phyloP scores from a whole-genome alignment of 2,113 vertebrate species.

The Rhegmatorhina hoffmannsi region DNA sequence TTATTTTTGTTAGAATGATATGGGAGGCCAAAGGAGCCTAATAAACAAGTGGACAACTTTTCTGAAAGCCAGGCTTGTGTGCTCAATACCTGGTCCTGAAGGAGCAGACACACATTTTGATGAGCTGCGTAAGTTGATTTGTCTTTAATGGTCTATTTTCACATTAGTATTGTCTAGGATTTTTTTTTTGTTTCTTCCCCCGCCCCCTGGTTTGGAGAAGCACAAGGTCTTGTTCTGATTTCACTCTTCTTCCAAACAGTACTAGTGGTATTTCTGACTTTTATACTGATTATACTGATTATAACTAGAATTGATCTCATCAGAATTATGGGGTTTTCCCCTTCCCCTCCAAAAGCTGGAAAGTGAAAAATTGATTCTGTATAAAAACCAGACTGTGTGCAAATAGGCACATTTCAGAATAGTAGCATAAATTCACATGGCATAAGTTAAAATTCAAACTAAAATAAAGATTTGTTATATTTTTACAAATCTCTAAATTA shows the following conservation, averaged over 20 bases:
- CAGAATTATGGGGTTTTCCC: not conserved
- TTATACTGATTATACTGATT: too few relatives aligned
- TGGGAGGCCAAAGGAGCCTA: slow-evolving; percentile 93
- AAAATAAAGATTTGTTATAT: not conserved
- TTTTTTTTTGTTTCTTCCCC: not conserved
- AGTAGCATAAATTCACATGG: not conserved
- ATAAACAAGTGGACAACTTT: slow-evolving; percentile 99
- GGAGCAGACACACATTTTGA: slow-evolving; percentile 95
- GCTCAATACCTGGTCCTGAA: slow-evolving; percentile 91
- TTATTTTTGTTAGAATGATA: slow-evolving; percentile 87
- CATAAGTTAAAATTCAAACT: not conserved
- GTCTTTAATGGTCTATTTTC: not conserved
- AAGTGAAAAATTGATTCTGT: not conserved
- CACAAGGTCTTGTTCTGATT: not conserved
- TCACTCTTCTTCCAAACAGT: not conserved
- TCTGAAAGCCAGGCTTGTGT: slow-evolving; percentile 93
- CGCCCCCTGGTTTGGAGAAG: not conserved
- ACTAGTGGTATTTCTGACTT: not conserved
- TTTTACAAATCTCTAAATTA: not conserved
- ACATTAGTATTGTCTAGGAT: not conserved
- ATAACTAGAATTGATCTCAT: not conserved
- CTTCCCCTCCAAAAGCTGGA: not conserved
- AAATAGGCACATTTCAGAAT: not conserved
- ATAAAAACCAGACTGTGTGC: not conserved
- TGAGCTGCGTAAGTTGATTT: slow-evolving; percentile 90